Percentiles rank a stretch among this genome's conserved stretches.
Conservation (phyloP, 2,113 vertebrate genomes). For the Alethe diademata region DNA sequence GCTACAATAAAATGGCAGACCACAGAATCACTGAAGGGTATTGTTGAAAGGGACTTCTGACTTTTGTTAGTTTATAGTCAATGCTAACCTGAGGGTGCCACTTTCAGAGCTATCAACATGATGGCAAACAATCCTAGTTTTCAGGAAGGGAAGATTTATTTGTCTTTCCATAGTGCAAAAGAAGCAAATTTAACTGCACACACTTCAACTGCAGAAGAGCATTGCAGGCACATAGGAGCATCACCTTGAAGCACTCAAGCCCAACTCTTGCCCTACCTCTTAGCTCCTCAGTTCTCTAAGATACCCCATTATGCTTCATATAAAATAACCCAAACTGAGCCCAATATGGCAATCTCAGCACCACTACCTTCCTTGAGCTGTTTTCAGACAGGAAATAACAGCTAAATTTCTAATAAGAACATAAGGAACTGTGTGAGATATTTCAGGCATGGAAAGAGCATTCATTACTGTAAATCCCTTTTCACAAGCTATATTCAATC, state of each 20-base stretch:
- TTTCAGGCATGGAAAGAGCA: not conserved
- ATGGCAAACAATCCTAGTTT: not conserved
- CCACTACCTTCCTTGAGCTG: not conserved
- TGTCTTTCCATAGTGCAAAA: not conserved
- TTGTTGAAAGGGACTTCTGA: not conserved
- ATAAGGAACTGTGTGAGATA: not conserved
- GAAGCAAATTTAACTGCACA: not conserved
- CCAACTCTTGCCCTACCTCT: not conserved
- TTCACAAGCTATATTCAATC: not conserved
- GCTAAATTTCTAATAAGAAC: not conserved
- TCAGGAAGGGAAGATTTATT: not conserved
- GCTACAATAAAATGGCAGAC: not conserved
- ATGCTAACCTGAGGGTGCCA: not conserved
- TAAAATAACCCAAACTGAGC: not conserved
- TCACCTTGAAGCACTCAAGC: not conserved
- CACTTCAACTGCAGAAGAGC: not conserved
- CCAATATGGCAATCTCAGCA: not conserved
- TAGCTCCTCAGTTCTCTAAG: not conserved
- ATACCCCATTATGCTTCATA: not conserved
- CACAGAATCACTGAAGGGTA: not conserved
- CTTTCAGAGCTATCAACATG: not conserved
- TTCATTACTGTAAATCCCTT: not conserved
- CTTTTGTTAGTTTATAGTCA: not conserved
- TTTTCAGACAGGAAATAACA: not conserved
- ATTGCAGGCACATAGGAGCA: not conserved